Base-by-base conservation (phyloP, 2,888 invertebrate genomes). In the Agonopterix arenella region DNA sequence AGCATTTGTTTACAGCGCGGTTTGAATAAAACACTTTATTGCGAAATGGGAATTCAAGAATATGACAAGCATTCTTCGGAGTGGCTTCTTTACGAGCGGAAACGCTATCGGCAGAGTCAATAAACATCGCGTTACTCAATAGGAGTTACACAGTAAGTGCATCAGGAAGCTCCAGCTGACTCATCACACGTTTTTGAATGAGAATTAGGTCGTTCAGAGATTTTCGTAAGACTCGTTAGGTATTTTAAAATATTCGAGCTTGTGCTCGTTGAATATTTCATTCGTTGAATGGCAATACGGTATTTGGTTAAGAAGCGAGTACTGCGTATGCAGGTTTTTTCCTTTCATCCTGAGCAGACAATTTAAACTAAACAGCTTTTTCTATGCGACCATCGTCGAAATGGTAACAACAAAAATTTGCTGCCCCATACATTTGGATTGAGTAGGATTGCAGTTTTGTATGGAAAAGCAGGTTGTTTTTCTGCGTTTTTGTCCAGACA, bases 81-180 rank as follows among this genome's bases (percentile, higher is more conserved):
- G 55, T 52, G 49, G 55, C 52, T 56, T 56, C 55, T 59, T 58
- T 46, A 59, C 51, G 56, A 62, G 64, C 66, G 72, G 73, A 76
- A 72, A 67, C 63, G 60, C n/a, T 67, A 75, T 77, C 60, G 66
- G 69, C 71, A 68, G 71, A 66, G 66, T 71, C 72, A 73, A 79
- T 79, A 84, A 81, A 80, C 76, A 79, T 66, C 55, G 61, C 57
- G 66, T 61, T 75, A 66, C 68, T 64, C 65, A 70, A 73, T 70
- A 64, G 62, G 68, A 68, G 68, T 70, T 68, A 63, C 65, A 63
- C 61, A 54, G 70, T 70, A 73, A 79, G 74, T 71, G 66, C 72
- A 64, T 68, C 73, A 73, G 76, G 72, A 76, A 76, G 61, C 59
- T 55, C 57, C 28, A 28, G 47, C 58, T 79, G 80, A 80, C 52